A percentile compares a stretch with the other conserved stretches of the same genome.
These are phyloP conservation scores for Perognathus longimembris DNA, from an alignment of 2,113 vertebrate genomes.

Conservation along the genomic window DNA sequence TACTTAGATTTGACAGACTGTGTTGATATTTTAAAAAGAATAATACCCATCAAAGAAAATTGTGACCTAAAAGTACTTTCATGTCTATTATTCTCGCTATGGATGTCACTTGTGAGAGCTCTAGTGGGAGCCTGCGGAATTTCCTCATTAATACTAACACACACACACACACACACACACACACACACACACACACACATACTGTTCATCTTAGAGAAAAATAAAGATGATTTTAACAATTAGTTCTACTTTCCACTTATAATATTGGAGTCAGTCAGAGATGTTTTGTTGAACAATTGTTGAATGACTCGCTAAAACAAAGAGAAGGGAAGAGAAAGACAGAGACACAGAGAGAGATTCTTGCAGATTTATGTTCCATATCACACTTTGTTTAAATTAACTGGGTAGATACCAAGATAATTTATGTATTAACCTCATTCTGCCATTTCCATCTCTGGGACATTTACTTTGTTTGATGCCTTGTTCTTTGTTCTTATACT, in stretches of 20 bases:
- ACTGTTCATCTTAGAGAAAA: not conserved
- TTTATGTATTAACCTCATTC: not conserved
- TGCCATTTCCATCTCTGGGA: not conserved
- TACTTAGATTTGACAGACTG: not conserved
- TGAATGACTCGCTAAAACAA: not conserved
- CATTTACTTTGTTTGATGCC: not conserved
- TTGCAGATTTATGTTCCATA: not conserved
- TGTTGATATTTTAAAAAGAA: not conserved
- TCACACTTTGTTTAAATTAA: not conserved
- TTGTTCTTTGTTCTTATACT: not conserved
- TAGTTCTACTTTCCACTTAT: not conserved
- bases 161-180: not conserved
- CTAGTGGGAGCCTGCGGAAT: constrained; percentile 23
- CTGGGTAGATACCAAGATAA: not conserved
- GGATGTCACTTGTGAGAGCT: not conserved
- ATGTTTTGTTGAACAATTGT: not conserved
- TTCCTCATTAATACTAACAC: constrained; percentile 20
- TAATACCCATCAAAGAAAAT: constrained; percentile 50
- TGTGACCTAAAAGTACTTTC: constrained; percentile 26
- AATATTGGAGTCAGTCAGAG: not conserved
- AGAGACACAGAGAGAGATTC: not conserved
- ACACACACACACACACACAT: not conserved
- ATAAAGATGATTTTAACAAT: not conserved
- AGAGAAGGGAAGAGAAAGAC: no score
- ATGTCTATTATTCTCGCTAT: not conserved